Base-by-base conservation (phyloP, 1,140 invertebrate genomes). In the Hirudo medicinalis region DNA sequence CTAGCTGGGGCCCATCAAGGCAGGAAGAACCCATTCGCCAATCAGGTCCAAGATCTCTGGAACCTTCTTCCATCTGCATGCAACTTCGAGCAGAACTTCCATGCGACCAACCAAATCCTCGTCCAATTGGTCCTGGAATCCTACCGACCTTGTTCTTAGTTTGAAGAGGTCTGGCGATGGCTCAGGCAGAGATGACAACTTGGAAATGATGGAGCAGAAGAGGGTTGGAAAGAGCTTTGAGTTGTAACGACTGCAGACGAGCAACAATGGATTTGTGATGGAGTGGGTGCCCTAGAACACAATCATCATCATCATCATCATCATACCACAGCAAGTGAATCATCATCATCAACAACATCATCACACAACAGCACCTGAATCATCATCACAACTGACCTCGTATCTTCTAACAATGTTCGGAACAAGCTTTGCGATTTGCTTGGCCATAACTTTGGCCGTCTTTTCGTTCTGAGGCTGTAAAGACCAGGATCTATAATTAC, bases 41-140 rank as follows among this genome's bases (percentile, higher is more conserved):
- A 77, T 70, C 36, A 77, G 73, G 22, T 77, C 75, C 63, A 78
- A 60, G 15, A 79, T 68, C 54, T 78, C 75, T 0, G 54, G 69
- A 27, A 71, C 67, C 70, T 76, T 76, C 27, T 74, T 75, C 78
- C 78, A 79, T 55, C 72, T 76, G 74, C 78, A 79, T 71, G 76
- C 74, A 22, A 75, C 73, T 55, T 77, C 76, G 54, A 79, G 71
- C 53, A 76, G 22, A 29, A 49, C 43, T 49, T 49, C 43, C 15
- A 49, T 57, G 71, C 72, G 9, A 71, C 72, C 66, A 11, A 66
- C 70, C 0, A 73, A 71, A n/a, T 67, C 68, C 3, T 68, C 32
- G 71, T 77, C 70, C 55, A 72, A 75, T 53, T 74, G 73, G n/a
- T 77, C 72, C 54, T 76, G 75, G 13, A 76, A 76, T 54, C 77